Evolutionary conservation across 1,140 invertebrate species (phyloP).

Genomic region (Drosophila auraria): DNA sequence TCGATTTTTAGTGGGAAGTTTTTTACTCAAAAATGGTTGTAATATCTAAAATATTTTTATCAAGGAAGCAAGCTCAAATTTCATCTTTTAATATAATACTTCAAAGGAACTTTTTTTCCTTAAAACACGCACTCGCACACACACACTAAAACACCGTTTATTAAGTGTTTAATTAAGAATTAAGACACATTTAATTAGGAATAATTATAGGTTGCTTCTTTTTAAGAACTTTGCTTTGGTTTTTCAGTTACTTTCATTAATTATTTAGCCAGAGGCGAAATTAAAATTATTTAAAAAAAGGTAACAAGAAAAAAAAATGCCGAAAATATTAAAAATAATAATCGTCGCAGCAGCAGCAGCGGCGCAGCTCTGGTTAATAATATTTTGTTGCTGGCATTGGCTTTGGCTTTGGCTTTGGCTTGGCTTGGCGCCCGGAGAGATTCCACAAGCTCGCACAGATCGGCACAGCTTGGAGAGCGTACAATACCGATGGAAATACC

Average conservation of each 20-base stretch:
- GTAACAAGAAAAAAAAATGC: neutral
- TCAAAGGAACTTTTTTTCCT: neutral
- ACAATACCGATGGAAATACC: slow-evolving; percentile 18
- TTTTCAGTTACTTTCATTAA: neutral
- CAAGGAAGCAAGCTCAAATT: too few species aligned
- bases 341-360: neutral
- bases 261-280: neutral
- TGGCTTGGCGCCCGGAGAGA: slow-evolving; percentile 36
- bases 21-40: too few species aligned
- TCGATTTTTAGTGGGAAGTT: neutral
- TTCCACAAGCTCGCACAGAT: slow-evolving; percentile 9
- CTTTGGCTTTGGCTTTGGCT: slow-evolving; percentile 11
- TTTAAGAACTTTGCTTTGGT: neutral
- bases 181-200: slow-evolving; percentile 17
- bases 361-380: slow-evolving; percentile 18
- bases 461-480: slow-evolving; percentile 6
- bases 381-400: slow-evolving; percentile 29
- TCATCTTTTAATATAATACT: neutral
- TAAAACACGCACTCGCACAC: neutral
- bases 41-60: neutral
- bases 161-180: neutral
- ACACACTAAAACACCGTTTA: neutral
- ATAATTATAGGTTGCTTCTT: neutral
- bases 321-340: slow-evolving; percentile 20
- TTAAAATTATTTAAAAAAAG: slow-evolving; percentile 34